phyloP scores from a whole-genome alignment of 2,888 invertebrate genomes.

The Limnephilus lunatus region DNA sequence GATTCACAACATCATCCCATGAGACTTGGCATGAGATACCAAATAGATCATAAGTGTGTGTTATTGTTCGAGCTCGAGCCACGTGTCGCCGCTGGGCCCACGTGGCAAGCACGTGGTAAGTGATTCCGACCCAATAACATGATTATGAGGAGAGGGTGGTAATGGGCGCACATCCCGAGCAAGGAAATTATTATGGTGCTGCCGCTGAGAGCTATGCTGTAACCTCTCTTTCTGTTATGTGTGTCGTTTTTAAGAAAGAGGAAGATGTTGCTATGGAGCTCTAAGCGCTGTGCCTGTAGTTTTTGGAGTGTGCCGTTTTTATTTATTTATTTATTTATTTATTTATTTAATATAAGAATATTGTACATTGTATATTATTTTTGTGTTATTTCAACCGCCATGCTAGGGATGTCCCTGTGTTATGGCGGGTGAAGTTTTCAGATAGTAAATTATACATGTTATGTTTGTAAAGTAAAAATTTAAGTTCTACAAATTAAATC shows the following conservation, averaged over 20 bases:
- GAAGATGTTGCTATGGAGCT: not conserved
- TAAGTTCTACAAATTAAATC: too few species aligned
- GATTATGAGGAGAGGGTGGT: conserved; percentile 39
- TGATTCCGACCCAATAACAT: conserved; percentile 53
- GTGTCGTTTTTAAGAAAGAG: not conserved
- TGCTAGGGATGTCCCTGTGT: too few species aligned
- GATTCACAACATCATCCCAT: conserved; percentile 12
- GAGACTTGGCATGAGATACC: not conserved
- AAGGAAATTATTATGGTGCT: not conserved
- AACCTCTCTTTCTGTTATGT: not conserved
- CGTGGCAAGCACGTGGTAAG: conserved; percentile 50
- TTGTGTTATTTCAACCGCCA: too few species aligned
- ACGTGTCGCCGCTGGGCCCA: conserved; percentile 32
- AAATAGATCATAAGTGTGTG: conserved; percentile 51
- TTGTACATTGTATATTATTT: too few species aligned
- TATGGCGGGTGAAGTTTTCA: too few species aligned
- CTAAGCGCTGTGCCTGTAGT: not conserved
- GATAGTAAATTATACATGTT: too few species aligned
- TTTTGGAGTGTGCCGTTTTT: conserved; percentile 18
- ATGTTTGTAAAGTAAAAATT: too few species aligned
- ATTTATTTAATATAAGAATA: too few species aligned
- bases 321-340: too few species aligned
- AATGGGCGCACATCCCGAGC: not conserved
- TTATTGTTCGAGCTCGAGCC: conserved; percentile 52
- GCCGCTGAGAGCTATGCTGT: not conserved